These are phyloP conservation scores for Riptortus pedestris DNA, from an alignment of 1,140 invertebrate species.

Conservation along the genomic window DNA sequence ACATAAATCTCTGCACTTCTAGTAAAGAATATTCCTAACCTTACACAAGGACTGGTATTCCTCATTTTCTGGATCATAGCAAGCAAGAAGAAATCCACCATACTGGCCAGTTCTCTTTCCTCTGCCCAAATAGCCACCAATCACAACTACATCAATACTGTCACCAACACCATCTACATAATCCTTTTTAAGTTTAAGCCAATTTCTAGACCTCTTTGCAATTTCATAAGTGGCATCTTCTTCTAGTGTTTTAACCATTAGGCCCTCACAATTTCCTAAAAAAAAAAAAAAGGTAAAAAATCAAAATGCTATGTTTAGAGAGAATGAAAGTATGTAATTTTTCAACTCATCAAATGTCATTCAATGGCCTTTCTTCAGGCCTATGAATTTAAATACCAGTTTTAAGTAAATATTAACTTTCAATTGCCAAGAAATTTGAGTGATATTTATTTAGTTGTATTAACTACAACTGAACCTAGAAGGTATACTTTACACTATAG, in stretches of 20 bases:
- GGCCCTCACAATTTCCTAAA: constrained; percentile 87
- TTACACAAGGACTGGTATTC: constrained; percentile 90
- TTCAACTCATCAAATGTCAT: too few relatives aligned
- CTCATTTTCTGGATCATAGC: constrained; percentile 86
- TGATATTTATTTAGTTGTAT: too few relatives aligned
- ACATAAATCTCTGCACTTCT: too few relatives aligned
- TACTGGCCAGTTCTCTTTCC: constrained; percentile 90
- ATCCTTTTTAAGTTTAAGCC: constrained; percentile 97
- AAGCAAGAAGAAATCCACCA: constrained; percentile 94
- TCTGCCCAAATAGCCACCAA: constrained; percentile 88
- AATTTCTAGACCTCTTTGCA: constrained; percentile 90
- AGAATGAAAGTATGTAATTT: background rate
- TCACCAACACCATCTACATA: constrained; percentile 92
- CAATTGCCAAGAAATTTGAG: too few relatives aligned
- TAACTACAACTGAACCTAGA: too few relatives aligned
- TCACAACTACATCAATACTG: constrained; percentile 87
- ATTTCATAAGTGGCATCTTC: constrained; percentile 95
- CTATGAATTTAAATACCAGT: too few relatives aligned
- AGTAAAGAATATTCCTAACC: too few relatives aligned
- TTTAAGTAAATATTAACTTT: too few relatives aligned
- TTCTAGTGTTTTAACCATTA: constrained; percentile 96
- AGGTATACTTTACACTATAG: too few relatives aligned
- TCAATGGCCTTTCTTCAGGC: too few relatives aligned
- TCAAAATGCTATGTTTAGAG: background rate
- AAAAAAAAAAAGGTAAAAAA: constrained; percentile 20